These are phyloP conservation scores for Delichon dasypus DNA, from an alignment of 2,797 vertebrate genomes.

Conservation along the genomic window DNA sequence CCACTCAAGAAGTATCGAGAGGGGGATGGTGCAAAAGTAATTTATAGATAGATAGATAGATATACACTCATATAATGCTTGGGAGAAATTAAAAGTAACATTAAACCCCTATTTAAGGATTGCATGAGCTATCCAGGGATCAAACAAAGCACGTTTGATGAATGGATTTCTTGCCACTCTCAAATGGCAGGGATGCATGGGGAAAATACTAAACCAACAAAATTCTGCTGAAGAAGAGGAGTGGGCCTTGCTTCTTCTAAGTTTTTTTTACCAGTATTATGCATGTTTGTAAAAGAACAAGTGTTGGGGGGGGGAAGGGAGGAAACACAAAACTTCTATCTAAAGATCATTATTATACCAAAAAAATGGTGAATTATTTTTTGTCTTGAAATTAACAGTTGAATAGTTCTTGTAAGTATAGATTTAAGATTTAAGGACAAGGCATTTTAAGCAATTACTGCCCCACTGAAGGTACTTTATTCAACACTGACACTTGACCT, in stretches of 20 bases:
- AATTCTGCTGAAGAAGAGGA: not conserved
- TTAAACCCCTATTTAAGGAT: not conserved
- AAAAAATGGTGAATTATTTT: not conserved
- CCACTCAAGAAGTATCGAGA: not conserved
- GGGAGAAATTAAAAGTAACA: not conserved
- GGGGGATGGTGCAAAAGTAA: not conserved
- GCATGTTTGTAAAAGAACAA: not conserved
- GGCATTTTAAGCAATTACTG: not conserved
- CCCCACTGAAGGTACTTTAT: not conserved
- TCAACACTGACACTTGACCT: not conserved
- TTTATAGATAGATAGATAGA: not conserved
- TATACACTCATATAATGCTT: not conserved
- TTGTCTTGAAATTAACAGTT: not conserved
- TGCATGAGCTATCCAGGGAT: not conserved
- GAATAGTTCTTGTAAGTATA: not conserved
- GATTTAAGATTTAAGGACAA: not conserved
- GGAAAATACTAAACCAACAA: not conserved
- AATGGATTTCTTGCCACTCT: not conserved
- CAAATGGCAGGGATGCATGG: fast-evolving
- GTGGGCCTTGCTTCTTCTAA: not conserved
- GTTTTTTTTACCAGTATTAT: not conserved
- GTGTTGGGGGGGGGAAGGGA: not conserved
- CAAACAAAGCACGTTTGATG: not conserved
- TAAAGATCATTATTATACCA: not conserved
- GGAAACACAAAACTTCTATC: not conserved